Base-by-base conservation (phyloP, 2,113 vertebrate species). In the Takifugu bimaculatus region DNA sequence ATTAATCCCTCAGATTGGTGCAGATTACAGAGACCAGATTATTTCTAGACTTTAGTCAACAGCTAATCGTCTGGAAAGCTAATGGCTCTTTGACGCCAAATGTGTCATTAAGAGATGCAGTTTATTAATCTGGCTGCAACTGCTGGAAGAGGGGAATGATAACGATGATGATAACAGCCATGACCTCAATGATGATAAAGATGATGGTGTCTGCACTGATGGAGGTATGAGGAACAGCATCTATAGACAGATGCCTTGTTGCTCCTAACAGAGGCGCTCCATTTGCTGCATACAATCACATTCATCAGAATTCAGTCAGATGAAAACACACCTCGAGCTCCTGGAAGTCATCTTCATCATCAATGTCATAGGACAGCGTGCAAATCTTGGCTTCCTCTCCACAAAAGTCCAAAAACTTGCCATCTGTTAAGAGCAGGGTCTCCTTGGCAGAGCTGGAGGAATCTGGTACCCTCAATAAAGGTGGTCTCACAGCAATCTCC, bases 401-500 rank as follows among this genome's bases (percentile, higher is more conserved):
- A 0, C 92, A 90, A 47, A 94, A 20, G 20, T 20, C 20, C 20
- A 20, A 91, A 75, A 95, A 94, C 72, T 90, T 95, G 66, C 91
- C 82, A 2, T 95, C 93, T 0, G 91, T 75, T 29, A 93, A 93
- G 57, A 94, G 85, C 80, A 94, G 79, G 61, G 87, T 89, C 66
- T 96, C 93, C 84, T 91, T 95, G 43, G 88, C 72, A 44, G 44
- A 45, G 57, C 92, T 51, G 45, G 92, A 88, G 55, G 92, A 5
- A 32, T 92, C 90, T 0, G 64, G 48, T 0, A n/a, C 93, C 93
- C 82, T 97, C 95, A 0, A 95, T 97, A 85, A 98, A 98, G 47
- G 96, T 96, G 11, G 95, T 98, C 78, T 97, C 96, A 0, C 95
- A 97, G 88, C 94, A 95, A 78, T 96, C 94, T 0, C 91, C 61